These are phyloP conservation scores for Notechis scutatus DNA, from an alignment of 2,113 vertebrate species.

Conservation along the genomic window DNA sequence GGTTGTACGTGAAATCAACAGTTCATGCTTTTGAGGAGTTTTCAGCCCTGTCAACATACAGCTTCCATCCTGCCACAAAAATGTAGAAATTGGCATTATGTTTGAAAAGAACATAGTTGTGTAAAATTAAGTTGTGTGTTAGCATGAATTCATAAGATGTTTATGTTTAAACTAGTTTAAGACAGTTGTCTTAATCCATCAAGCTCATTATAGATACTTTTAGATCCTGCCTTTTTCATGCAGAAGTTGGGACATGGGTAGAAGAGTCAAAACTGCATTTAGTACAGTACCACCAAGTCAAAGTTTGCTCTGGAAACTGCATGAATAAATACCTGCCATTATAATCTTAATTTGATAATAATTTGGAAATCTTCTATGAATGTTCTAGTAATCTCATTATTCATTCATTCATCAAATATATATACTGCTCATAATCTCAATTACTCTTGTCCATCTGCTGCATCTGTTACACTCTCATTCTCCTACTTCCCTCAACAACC, in stretches of 20 bases:
- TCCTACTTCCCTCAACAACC: not conserved
- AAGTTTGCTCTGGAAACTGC: not conserved
- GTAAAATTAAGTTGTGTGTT: not conserved
- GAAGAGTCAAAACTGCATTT: not conserved
- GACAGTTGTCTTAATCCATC: not conserved
- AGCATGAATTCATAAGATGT: not conserved
- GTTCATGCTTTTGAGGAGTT: constrained; percentile 65
- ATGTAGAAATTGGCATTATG: not conserved
- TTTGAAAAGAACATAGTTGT: not conserved
- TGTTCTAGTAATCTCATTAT: not conserved
- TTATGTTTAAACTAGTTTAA: not conserved
- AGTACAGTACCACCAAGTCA: not conserved
- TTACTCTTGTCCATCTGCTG: not conserved
- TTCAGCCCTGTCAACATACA: constrained; percentile 71
- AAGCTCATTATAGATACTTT: not conserved
- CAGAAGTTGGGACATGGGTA: not conserved
- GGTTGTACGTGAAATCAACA: constrained; percentile 60
- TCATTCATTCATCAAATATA: not conserved
- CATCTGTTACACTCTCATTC: not conserved
- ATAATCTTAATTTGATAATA: not conserved
- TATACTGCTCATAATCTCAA: not conserved
- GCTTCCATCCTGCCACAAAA: constrained; percentile 33
- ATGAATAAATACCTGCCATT: not conserved
- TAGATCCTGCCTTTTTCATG: not conserved
- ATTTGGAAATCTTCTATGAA: not conserved